Base-by-base conservation (phyloP, 1,140 invertebrate species). In the Drosophila albomicans region DNA sequence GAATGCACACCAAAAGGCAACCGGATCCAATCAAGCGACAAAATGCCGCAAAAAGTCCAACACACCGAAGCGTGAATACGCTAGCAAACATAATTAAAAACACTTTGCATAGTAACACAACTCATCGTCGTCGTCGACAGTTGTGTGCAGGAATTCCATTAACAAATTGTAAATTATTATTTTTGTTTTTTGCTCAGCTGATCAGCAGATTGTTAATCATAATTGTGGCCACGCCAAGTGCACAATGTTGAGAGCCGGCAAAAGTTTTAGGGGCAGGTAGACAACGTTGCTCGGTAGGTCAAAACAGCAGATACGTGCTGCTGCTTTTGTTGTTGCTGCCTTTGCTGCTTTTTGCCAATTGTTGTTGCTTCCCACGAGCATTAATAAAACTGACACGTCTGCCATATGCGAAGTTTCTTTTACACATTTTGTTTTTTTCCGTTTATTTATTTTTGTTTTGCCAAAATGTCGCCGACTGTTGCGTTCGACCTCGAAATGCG, bases 301-400 rank as follows among this genome's bases (percentile, higher is more conserved):
- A 76, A 76, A 72, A 61, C 68, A 32, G 10, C 74, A 57, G 59
- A 54, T 56, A 76, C 68, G 74, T 76, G 68, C 49, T 48, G 56
- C n/a, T 35, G 38, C 65, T 64, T 51, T 61, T 69, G 43, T 68
- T 74, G 49, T 52, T 73, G 35, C 8, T 48, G 46, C 45, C 20
- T 48, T 45, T 73, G 35, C 8, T 48, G 46, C 45, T 48, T 48
- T 20, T 7, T 38, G 10, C 35, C 11, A 30, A 52, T 70, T 48
- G 46, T 58, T 70, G 66, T 56, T 74, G 75, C 81, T 84, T 84
- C 81, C 81, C 81, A 84, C 81, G 81, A 81, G 62, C 81, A 84
- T 84, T 84, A 84, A 84, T 84, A 84, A 81, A 84, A 81, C 81
- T 79, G 81, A 79, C 81, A 84, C 81, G 81, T 84, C 67, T 78